These are phyloP conservation scores for Xenops minutus DNA, from an alignment of 2,797 vertebrate genomes.

Conservation along the genomic window DNA sequence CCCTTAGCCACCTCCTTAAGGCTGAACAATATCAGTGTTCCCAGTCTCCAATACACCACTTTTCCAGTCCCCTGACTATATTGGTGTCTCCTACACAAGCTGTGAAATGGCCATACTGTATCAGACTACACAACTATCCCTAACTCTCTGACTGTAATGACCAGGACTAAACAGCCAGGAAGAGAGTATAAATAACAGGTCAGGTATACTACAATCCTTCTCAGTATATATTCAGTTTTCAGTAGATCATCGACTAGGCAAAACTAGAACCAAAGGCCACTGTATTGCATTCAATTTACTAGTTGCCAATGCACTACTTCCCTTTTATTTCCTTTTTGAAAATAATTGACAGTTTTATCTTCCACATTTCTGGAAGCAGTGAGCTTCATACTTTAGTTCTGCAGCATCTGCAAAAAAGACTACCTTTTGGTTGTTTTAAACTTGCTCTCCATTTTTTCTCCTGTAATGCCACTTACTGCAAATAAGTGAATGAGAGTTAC, in stretches of 20 bases:
- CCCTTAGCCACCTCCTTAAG: background rate
- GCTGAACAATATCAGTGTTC: background rate
- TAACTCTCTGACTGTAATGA: background rate
- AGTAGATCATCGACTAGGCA: background rate
- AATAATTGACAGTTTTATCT: background rate
- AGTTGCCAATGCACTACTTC: background rate
- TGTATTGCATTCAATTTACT: background rate
- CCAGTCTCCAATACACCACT: background rate
- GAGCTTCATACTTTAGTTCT: background rate
- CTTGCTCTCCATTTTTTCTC: background rate
- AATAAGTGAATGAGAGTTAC: background rate
- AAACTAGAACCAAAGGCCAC: background rate
- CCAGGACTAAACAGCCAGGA: background rate
- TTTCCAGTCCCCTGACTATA: background rate
- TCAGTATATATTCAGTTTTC: background rate
- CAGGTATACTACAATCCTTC: background rate
- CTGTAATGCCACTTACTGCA: background rate
- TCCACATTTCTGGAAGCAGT: background rate
- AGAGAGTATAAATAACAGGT: background rate
- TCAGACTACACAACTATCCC: background rate
- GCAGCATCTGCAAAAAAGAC: background rate
- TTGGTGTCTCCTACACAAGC: background rate
- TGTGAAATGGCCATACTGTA: background rate
- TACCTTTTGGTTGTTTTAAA: background rate
- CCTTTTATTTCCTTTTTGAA: background rate